Base-by-base conservation (phyloP, 2,888 invertebrate species). In the Panzeria rudis region DNA sequence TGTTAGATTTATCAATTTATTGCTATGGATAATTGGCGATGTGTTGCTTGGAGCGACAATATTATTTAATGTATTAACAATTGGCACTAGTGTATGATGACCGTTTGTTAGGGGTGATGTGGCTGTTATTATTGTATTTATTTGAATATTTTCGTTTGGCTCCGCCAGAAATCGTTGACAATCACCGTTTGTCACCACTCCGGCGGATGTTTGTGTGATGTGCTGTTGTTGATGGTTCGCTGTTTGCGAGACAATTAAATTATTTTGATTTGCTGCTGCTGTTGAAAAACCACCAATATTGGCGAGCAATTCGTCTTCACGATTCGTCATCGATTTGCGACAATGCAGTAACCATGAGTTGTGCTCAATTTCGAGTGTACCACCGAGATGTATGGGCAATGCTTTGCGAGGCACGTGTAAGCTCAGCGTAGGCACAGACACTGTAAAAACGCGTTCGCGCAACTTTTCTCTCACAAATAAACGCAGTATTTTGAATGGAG, bases 401-500 rank as follows among this genome's bases (percentile, higher is more conserved):
- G 97, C 96, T 91, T 96, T 96, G 89, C 95, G 94, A 79, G 98
- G 98, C 92, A 99, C 97, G 95, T 99, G 98, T 90, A 95, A 94
- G 87, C 95, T 95, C 88, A 99, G 94, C 93, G 98, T 98, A 84
- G 97, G 96, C 92, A 97, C 95, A 92, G 96, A 98, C 89, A 98
- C 98, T 35, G 98, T 98, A 93, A 97, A 98, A 86, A 99, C 99
- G 89, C 99, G 95, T 93, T 99, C 98, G 87, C 98, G 95, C 88
- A 99, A 94, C 93, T 99, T 99, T 93, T 99, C 98, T 86, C 98
- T 94, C 79, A 99, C 98, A 93, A 99, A 99, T 89, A 99, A 94
- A 75, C 98, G 95, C 73, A 99, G 94, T 90, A 99, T 98, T 91
- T 98, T 97, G 93, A 98, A 99, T 0, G 99, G 98, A 83, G 98